Evolutionary conservation across 2,797 vertebrate species (phyloP), one percentile per base, ranked within the genome.

Genomic region (Eupleurogrammus muticus): DNA sequence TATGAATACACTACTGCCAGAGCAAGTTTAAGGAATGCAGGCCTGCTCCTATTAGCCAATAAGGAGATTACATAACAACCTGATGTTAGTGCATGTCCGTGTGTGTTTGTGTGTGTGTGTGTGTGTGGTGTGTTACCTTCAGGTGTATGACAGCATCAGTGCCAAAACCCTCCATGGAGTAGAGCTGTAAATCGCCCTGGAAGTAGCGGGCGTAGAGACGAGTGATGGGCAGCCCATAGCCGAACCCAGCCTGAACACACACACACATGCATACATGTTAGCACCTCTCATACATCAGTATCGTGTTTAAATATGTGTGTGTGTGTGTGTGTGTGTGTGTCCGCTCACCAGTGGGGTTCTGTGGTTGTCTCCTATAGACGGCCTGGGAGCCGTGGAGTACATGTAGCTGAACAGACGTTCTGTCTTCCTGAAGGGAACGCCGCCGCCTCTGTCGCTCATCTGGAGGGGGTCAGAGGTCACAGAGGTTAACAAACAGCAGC

Each of bases 161-260:
- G 63, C 96, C 96, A 0, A 93, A 92, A 28, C 96, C 96, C 73
- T 97, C 96, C 95, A 97, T 96, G 12, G 96, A 96, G 81, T 93
- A 96, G 54, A 97, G 95, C 90, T 97, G 95, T 34, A 97, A 83
- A 78, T 97, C 96, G 13, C 96, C 96, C 76, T 96, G 96, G 92
- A 97, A 97, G 83, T 96, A 97, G 76, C 95, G 96, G 55, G 96
- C 94, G 0, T 96, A 97, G 77, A 97, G 96, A n/a, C 96, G 95
- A 40, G 96, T 96, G 78, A 97, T 96, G 71, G 96, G 96, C 62
- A 97, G 88, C 4, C 96, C 96, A 0, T 97, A 96, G 57, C 96
- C 96, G 21, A 96, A 96, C 1, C 96, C 96, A 2, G 96, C 96
- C 96, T 97, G 70, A 17, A 35, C n/a, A 9, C 17, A 74, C 42